Conservation (phyloP, 2,113 vertebrate species). For the Colossoma macropomum region DNA sequence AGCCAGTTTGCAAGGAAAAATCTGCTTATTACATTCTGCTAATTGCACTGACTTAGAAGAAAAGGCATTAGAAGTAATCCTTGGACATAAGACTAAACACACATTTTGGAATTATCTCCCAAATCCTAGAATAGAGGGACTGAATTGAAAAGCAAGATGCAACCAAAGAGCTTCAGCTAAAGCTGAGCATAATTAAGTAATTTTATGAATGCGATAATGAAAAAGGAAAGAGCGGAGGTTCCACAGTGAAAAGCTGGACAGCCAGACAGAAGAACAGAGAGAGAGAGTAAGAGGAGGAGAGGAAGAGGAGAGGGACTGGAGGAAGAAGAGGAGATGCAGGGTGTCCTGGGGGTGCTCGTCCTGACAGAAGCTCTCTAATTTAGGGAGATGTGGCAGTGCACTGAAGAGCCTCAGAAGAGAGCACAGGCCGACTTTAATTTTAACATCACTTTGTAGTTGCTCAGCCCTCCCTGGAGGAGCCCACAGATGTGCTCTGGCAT, state of each 20-base stretch:
- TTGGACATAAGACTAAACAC: constrained; percentile 42
- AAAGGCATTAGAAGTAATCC: constrained; percentile 40
- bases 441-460: constrained; percentile 70
- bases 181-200: constrained; percentile 19
- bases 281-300: constrained; percentile 11
- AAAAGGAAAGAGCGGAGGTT: constrained; percentile 8
- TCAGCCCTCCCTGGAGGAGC: constrained; percentile 51
- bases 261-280: constrained; percentile 27
- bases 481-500: constrained; percentile 53
- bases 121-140: constrained; percentile 36
- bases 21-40: constrained; percentile 43
- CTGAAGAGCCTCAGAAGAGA: constrained; percentile 59
- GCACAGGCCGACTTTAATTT: constrained; percentile 65
- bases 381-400: constrained; percentile 54
- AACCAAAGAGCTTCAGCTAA: background rate
- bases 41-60: constrained; percentile 25
- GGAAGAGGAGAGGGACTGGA: constrained; percentile 19
- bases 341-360: constrained; percentile 62
- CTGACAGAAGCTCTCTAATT: constrained; percentile 65
- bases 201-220: constrained; percentile 22
- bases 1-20: constrained; percentile 22
- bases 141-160: constrained; percentile 32
- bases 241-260: constrained; percentile 5
- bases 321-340: constrained; percentile 34
- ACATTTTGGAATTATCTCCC: constrained; percentile 36